phyloP scores from a whole-genome alignment of 2,888 invertebrate genomes.

The Acanthosoma haemorrhoidale region DNA sequence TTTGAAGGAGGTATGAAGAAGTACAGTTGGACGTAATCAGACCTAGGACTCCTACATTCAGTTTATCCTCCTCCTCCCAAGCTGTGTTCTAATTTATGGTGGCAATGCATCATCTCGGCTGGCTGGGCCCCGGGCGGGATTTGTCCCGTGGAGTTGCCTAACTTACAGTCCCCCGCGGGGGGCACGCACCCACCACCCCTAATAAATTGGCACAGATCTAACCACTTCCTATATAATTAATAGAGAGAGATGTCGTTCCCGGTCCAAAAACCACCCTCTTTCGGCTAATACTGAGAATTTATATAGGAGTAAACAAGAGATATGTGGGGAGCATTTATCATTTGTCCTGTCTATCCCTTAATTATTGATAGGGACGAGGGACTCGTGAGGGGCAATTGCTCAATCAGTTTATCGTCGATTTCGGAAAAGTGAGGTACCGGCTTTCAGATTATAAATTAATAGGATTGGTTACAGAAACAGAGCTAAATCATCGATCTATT shows the following conservation, averaged over 20 bases:
- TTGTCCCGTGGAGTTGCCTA: slow-evolving; percentile 5
- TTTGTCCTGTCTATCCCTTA: neutral
- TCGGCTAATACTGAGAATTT: neutral
- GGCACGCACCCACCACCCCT: no score
- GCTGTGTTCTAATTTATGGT: neutral
- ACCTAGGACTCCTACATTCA: neutral
- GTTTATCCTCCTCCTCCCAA: no score
- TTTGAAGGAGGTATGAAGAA: slow-evolving; percentile 3
- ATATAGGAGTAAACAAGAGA: neutral
- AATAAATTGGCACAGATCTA: neutral
- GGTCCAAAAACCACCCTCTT: neutral
- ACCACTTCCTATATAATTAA: slow-evolving; percentile 12
- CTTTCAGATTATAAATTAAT: no score
- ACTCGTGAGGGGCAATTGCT: no score
- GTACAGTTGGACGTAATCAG: neutral
- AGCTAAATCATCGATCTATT: no score
- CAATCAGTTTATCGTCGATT: no score
- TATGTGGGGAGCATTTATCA: neutral
- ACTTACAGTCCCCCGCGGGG: neutral
- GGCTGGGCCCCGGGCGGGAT: neutral
- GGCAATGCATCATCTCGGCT: neutral
- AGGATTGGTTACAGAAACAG: no score
- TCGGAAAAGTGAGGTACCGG: no score
- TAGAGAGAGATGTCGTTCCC: slow-evolving; percentile 8
- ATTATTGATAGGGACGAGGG: slow-evolving; percentile 1